phyloP scores from a whole-genome alignment of 2,797 vertebrate species.

The Odontamblyopus lacepedii region DNA sequence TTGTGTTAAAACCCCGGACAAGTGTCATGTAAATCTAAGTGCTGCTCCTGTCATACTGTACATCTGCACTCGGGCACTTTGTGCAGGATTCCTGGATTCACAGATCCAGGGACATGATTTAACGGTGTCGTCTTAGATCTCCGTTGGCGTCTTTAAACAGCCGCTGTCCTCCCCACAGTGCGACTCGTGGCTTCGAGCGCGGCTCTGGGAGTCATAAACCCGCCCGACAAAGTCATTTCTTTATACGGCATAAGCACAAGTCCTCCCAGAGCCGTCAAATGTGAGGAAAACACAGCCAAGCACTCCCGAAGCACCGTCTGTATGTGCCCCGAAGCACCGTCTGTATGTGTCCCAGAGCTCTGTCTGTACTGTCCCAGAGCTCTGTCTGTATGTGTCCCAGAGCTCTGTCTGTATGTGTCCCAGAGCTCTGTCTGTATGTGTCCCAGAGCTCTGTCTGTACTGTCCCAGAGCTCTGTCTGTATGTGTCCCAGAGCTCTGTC shows the following conservation, averaged over 20 bases:
- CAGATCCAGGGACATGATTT: neutral
- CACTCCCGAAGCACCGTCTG: constrained; percentile 5
- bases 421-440: too few species aligned
- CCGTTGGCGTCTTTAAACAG: constrained; percentile 14
- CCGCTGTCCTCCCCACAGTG: neutral
- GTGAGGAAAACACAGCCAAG: neutral
- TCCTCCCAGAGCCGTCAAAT: neutral
- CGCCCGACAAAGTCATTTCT: constrained; percentile 25
- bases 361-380: too few species aligned
- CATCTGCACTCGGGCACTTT: too few species aligned
- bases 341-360: neutral
- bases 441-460: too few species aligned
- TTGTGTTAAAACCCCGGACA: too few species aligned
- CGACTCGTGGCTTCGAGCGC: constrained; percentile 8
- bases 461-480: too few species aligned
- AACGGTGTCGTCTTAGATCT: neutral
- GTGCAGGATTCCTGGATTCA: too few species aligned
- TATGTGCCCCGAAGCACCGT: neutral
- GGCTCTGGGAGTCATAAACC: constrained; percentile 25
- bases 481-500: too few species aligned
- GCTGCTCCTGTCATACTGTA: too few species aligned
- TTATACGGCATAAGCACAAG: constrained; percentile 24
- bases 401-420: too few species aligned
- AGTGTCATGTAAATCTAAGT: too few species aligned
- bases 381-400: too few species aligned